Percentiles rank a stretch among this genome's conserved stretches.
Conservation (phyloP, 2,797 vertebrate genomes). For the Tarsius wallacei region DNA sequence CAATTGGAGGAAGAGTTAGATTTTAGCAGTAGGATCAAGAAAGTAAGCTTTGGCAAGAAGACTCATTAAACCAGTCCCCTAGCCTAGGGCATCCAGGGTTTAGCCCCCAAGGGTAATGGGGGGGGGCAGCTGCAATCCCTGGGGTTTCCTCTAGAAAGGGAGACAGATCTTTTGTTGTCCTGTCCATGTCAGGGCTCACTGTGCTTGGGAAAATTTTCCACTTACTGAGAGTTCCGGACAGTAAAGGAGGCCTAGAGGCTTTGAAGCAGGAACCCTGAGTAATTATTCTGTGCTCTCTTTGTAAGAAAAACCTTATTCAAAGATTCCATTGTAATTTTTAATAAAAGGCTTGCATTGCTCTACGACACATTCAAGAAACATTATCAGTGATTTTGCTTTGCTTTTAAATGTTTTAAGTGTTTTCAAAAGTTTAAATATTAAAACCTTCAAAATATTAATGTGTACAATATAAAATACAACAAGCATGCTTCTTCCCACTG, state of each 20-base stretch:
- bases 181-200: background rate
- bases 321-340: background rate
- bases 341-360: background rate
- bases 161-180: background rate
- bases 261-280: background rate
- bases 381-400: background rate
- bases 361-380: background rate
- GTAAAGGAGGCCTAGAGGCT: background rate
- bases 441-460: background rate
- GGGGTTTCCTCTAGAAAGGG: background rate
- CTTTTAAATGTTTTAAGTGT: no score
- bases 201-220: background rate
- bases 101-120: background rate
- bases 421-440: background rate
- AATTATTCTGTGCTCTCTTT: background rate
- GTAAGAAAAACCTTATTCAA: constrained; percentile 1
- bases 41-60: background rate
- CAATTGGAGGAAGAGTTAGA: background rate
- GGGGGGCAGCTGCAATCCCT: background rate
- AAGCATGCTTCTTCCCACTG: background rate
- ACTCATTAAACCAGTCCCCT: background rate
- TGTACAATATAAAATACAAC: background rate
- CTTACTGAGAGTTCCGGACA: background rate
- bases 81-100: background rate
- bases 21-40: background rate